Percentiles rank a stretch among this genome's conserved stretches.
These are phyloP conservation scores for Melanogrammus aeglefinus DNA, from an alignment of 2,797 vertebrate species.

Conservation along the genomic window DNA sequence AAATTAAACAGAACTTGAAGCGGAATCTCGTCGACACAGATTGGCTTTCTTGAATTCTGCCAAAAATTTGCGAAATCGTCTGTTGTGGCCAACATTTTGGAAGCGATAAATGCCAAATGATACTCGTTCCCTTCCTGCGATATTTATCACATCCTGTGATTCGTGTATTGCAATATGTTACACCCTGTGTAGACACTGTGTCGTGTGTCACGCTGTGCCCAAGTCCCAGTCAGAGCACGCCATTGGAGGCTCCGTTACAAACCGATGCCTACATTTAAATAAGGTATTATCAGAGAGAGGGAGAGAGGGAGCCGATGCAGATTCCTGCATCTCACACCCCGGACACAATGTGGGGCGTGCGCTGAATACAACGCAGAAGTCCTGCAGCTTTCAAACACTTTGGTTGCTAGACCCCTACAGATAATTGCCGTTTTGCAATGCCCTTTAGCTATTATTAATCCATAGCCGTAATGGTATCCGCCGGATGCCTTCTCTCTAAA, in stretches of 20 bases:
- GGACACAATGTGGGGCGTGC: neutral
- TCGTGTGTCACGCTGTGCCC: neutral
- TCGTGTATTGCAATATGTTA: neutral
- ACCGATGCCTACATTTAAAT: neutral
- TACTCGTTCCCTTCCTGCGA: neutral
- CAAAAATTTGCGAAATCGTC: neutral
- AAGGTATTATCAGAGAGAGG: neutral
- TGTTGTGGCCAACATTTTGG: neutral
- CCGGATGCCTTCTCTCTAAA: neutral
- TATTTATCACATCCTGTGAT: neutral
- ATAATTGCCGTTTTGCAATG: neutral
- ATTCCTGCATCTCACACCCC: neutral
- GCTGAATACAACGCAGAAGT: neutral
- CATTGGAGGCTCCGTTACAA: neutral
- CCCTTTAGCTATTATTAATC: neutral
- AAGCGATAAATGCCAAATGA: neutral
- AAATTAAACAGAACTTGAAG: neutral
- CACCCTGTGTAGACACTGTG: neutral
- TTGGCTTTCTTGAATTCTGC: neutral
- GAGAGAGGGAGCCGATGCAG: neutral
- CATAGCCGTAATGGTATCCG: neutral
- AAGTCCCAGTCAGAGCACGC: neutral
- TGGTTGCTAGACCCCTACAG: neutral
- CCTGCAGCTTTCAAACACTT: neutral
- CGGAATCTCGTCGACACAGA: neutral